Conservation (phyloP, 92 coral and sea anemone genomes). For the Epizoanthus scotinus region DNA sequence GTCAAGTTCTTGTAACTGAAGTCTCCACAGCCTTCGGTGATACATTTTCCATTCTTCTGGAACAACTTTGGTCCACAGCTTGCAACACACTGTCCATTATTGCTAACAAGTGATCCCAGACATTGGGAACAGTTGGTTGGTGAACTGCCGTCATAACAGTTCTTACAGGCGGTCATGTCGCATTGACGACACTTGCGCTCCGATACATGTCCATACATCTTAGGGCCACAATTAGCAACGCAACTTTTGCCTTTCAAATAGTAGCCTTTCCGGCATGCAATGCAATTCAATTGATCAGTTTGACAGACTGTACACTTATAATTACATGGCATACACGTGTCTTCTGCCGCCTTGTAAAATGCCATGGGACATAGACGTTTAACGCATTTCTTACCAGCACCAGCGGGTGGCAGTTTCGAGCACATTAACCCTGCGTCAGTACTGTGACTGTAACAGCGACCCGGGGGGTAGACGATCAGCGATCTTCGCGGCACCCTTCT, state of each 20-base stretch:
- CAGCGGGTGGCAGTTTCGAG: constrained; percentile 50
- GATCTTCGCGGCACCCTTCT: neutral
- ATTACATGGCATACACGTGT: constrained; percentile 61
- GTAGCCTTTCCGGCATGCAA: constrained; percentile 57
- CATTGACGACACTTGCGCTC: constrained; percentile 63
- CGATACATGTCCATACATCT: constrained; percentile 58
- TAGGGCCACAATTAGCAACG: constrained; percentile 58
- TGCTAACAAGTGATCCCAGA: constrained; percentile 59
- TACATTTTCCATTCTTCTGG: constrained; percentile 42
- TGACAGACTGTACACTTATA: constrained; percentile 58
- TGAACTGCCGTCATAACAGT: constrained; percentile 63
- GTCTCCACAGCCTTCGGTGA: constrained; percentile 61
- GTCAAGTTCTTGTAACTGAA: constrained; percentile 42
- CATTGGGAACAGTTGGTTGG: constrained; percentile 66
- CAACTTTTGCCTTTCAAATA: constrained; percentile 60
- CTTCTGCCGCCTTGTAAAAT: constrained; percentile 61
- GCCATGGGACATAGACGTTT: constrained; percentile 15
- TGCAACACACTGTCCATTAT: constrained; percentile 66
- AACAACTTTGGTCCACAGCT: constrained; percentile 58
- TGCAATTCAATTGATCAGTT: constrained; percentile 52
- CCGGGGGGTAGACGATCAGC: too few species aligned
- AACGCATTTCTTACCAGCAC: constrained; percentile 50
- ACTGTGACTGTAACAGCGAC: constrained; percentile 63
- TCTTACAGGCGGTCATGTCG: constrained; percentile 51
- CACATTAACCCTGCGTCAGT: constrained; percentile 77